A percentile compares a stretch with the other conserved stretches of the same genome.
These are phyloP conservation scores for Hoplodrina ambigua DNA, from an alignment of 2,888 invertebrate species.

Conservation along the genomic window DNA sequence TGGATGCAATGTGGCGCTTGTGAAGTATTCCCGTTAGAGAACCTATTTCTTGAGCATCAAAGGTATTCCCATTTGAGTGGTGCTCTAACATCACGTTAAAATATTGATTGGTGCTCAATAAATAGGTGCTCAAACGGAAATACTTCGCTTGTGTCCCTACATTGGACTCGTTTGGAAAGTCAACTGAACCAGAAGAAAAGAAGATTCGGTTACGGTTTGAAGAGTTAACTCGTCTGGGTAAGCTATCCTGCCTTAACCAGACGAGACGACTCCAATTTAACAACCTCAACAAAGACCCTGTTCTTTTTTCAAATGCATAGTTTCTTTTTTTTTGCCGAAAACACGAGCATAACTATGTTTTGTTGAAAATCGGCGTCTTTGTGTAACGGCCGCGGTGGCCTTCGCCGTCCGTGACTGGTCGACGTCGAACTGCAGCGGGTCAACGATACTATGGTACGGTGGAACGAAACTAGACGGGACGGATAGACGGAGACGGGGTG, in stretches of 20 bases:
- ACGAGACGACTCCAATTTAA: constrained; percentile 31
- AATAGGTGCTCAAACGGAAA: too few species aligned
- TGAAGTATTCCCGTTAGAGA: too few species aligned
- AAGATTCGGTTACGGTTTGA: too few species aligned
- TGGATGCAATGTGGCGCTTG: neutral
- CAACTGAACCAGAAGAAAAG: too few species aligned
- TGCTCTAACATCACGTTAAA: too few species aligned
- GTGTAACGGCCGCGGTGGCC: constrained; percentile 62
- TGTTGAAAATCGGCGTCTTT: constrained; percentile 60
- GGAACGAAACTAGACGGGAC: constrained; percentile 38
- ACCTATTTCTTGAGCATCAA: too few species aligned
- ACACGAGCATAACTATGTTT: constrained; percentile 35
- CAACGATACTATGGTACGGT: constrained; percentile 44
- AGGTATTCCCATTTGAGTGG: too few species aligned
- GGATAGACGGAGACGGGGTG: constrained; percentile 39
- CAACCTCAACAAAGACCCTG: constrained; percentile 29
- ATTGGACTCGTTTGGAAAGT: neutral
- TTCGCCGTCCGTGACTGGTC: constrained; percentile 61
- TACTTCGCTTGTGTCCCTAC: neutral
- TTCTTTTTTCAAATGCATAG: constrained; percentile 30
- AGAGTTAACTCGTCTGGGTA: too few species aligned
- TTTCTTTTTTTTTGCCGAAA: constrained; percentile 39
- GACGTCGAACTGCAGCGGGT: constrained; percentile 40
- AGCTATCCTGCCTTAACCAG: constrained; percentile 10
- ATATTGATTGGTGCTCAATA: too few species aligned